phyloP scores from a whole-genome alignment of 2,797 vertebrate genomes.

The Lutjanus argentimaculatus region DNA sequence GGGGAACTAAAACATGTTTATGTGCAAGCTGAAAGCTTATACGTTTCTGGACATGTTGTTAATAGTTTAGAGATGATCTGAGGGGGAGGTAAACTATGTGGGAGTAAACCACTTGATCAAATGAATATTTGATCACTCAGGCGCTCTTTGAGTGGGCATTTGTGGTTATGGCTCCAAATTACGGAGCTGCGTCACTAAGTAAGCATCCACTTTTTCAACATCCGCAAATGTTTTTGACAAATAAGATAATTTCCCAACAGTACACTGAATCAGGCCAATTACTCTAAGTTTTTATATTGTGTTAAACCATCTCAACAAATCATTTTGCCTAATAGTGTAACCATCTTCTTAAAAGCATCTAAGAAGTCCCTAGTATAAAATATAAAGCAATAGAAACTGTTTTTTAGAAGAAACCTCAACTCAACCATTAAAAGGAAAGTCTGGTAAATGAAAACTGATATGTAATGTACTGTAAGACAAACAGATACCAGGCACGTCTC shows the following conservation, averaged over 20 bases:
- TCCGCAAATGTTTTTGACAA: not conserved
- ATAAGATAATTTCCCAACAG: not conserved
- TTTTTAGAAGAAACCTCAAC: not conserved
- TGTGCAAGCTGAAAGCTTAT: not conserved
- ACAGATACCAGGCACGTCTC: constrained; percentile 3
- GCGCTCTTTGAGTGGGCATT: not conserved
- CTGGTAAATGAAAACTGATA: not conserved
- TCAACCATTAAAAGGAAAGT: not conserved
- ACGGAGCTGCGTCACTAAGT: not conserved
- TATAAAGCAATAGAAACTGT: not conserved
- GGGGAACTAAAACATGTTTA: constrained; percentile 42
- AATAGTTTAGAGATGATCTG: constrained; percentile 45
- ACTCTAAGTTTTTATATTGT: not conserved
- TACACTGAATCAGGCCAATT: not conserved
- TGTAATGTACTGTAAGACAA: not conserved
- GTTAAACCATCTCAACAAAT: not conserved
- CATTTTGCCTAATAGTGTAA: not conserved
- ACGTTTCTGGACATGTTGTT: constrained; percentile 15
- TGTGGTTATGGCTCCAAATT: not conserved
- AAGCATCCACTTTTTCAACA: not conserved
- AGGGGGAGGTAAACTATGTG: constrained; percentile 46
- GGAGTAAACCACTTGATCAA: constrained; percentile 4
- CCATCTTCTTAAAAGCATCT: too few relatives aligned
- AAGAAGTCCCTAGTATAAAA: not conserved
- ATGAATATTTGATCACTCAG: constrained; percentile 22